Percentiles rank a stretch among this genome's conserved stretches.
Evolutionary conservation across 2,113 vertebrate species (phyloP).

Genomic region (Aegotheles bennettii): DNA sequence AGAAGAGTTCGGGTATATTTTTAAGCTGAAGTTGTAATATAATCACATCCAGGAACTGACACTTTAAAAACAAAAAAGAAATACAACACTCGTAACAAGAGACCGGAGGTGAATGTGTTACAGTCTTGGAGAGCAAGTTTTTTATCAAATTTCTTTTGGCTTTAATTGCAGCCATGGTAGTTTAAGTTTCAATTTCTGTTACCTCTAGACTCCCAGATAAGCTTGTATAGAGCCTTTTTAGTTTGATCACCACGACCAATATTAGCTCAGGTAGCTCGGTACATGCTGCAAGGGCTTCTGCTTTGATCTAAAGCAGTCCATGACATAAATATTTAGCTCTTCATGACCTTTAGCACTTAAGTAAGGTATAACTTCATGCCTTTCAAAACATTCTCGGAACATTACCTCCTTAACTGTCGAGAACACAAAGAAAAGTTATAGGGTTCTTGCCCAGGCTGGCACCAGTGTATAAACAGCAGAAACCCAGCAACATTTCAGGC

Average conservation of each 20-base stretch:
- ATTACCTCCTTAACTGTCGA: background rate
- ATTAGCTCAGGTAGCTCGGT: background rate
- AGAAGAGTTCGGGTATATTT: accelerated
- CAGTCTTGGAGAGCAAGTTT: background rate
- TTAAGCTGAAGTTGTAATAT: background rate
- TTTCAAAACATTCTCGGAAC: background rate
- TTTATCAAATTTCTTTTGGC: background rate
- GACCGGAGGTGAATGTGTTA: too few species aligned
- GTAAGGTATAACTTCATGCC: background rate
- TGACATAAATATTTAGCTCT: background rate
- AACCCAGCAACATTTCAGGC: background rate
- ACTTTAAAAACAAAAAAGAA: background rate
- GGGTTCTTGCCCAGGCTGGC: background rate
- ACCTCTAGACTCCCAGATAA: background rate
- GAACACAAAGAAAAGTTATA: background rate
- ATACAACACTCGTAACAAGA: accelerated
- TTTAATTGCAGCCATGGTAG: background rate
- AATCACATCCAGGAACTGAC: background rate
- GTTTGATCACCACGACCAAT: background rate
- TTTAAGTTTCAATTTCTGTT: background rate
- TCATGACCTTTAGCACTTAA: background rate
- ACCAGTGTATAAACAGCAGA: background rate
- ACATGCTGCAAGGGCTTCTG: background rate
- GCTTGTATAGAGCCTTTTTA: background rate
- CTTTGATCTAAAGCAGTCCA: background rate